Evolutionary conservation across 2,113 vertebrate species (phyloP), one percentile per base, ranked within the genome.

Genomic region (Solenodon paradoxus): DNA sequence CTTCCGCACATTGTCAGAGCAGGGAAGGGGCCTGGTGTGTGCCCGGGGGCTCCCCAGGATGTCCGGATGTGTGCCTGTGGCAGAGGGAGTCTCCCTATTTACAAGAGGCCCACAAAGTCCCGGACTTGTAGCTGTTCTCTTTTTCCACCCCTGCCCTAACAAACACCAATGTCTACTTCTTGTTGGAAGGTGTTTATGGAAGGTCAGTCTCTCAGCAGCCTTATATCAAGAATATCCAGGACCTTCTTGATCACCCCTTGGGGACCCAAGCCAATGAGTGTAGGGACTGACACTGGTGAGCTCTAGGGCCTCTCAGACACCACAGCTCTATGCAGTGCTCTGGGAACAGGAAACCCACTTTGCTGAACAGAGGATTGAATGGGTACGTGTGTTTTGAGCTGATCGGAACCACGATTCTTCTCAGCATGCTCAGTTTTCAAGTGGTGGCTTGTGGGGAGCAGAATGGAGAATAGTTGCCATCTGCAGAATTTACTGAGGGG

Each of bases 381-480:
- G 0, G 53, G 4, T 5, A 3, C 19, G 0, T 69, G 24, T 10
- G 15, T 42, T 68, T 63, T 32, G 57, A 77, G 45, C 49, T 81
- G 35, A 40, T 3, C 8, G 0, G 35, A 42, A 16, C 47, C 61
- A 38, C 9, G 35, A 66, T 51, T 80, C 47, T 22, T 42, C 13
- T 35, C 1, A 22, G 20, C 0, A 0, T 32, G 42, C 13, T 68
- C 30, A 63, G 40, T 57, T 51, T 75, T 72, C 6, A 20, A 0
- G 24, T 24, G 66, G 61, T 5, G 38, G 51, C 59, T 47, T 0
- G 0, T 2, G 10, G 49, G 47, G 61, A 22, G 24, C 68, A 71
- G 45, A 38, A 24, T 0, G 5, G 12, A 59, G 59, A 55, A 17
- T 20, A 13, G 40, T 5, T 38, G 1, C 0, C 28, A 22, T 1